Evolutionary conservation across 2,888 invertebrate genomes (phyloP).

Genomic region (Agriopis aurantiaria): DNA sequence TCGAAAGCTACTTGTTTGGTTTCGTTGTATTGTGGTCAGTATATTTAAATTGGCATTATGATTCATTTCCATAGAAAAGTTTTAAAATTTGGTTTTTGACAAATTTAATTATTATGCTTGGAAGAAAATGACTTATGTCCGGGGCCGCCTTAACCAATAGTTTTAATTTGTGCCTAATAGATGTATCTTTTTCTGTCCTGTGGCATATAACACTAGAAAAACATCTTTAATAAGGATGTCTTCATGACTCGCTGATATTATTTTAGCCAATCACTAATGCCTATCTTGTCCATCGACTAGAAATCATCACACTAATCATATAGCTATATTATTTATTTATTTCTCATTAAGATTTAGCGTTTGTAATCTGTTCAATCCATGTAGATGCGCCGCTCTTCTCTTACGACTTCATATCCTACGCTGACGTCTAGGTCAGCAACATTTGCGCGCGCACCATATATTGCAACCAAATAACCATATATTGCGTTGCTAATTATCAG

Average conservation of each 20-base stretch:
- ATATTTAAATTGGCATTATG: too few relatives aligned
- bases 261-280: conserved; percentile 71
- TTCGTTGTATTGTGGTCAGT: too few relatives aligned
- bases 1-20: too few relatives aligned
- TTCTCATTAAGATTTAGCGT: conserved; percentile 68
- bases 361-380: conserved; percentile 9
- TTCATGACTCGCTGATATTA: conserved; percentile 54
- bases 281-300: conserved; percentile 81
- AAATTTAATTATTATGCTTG: too few relatives aligned
- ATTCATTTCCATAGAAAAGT: too few relatives aligned
- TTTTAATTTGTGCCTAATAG: conserved; percentile 9
- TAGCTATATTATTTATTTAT: conserved; percentile 76
- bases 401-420: not conserved
- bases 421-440: too few relatives aligned
- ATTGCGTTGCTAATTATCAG: too few relatives aligned
- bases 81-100: too few relatives aligned
- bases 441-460: too few relatives aligned
- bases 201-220: conserved; percentile 4
- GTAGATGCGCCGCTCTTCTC: not conserved
- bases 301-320: conserved; percentile 79
- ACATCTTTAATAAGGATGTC: not conserved
- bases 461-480: too few relatives aligned
- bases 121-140: too few relatives aligned
- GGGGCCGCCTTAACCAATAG: not conserved
- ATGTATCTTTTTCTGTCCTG: conserved; percentile 4